Conservation (phyloP, 2,113 vertebrate genomes). For the Syngnathus scovelli region DNA sequence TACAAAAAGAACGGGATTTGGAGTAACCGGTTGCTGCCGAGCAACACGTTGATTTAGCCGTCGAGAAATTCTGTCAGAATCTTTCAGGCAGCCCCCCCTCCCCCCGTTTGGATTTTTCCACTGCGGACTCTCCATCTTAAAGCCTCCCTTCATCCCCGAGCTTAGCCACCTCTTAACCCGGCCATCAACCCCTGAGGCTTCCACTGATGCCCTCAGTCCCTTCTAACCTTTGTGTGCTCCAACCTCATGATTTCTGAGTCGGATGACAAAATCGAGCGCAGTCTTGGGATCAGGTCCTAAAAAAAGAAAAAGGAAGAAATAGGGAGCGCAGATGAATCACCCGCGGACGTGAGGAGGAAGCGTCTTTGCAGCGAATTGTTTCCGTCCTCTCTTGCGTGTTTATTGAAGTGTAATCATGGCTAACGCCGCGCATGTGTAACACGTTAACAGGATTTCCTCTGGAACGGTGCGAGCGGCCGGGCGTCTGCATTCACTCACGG, state of each 20-base stretch:
- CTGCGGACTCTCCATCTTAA: conserved; percentile 10
- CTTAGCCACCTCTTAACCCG: conserved; percentile 19
- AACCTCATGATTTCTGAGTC: not conserved
- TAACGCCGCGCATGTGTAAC: conserved; percentile 54
- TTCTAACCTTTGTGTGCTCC: not conserved
- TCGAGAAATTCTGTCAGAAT: too few species aligned
- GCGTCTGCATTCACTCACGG: conserved; percentile 52
- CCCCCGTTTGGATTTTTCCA: not conserved
- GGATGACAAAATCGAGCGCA: not conserved
- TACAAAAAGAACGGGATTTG: too few species aligned
- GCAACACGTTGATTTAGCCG: too few species aligned
- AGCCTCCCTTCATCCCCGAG: conserved; percentile 15
- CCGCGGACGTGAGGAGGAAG: conserved; percentile 36
- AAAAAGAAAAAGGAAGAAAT: too few species aligned
- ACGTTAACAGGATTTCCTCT: conserved; percentile 58
- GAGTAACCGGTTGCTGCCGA: too few species aligned
- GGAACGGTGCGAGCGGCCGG: conserved; percentile 28
- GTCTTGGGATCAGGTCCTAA: not conserved
- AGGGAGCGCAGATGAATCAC: conserved; percentile 4
- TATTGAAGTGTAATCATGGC: conserved; percentile 62
- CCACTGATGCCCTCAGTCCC: not conserved
- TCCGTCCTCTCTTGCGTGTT: conserved; percentile 54
- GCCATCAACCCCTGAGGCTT: conserved; percentile 16
- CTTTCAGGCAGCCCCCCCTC: not conserved
- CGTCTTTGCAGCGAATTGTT: conserved; percentile 36